Evolutionary conservation across 2,797 vertebrate genomes (phyloP).

Genomic region (Danio albolineatus): DNA sequence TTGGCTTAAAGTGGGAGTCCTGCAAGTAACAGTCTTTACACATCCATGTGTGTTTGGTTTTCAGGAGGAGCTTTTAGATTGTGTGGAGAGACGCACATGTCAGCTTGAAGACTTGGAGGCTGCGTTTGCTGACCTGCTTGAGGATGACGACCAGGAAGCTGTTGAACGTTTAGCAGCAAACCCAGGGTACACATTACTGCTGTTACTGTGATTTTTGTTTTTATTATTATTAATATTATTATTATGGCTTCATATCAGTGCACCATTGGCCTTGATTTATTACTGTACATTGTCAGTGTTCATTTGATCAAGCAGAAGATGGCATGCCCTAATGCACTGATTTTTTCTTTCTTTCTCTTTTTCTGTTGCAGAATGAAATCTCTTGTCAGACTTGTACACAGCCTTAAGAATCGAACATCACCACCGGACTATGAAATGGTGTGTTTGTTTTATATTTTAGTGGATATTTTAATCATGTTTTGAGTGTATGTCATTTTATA

Average conservation of each 20-base stretch:
- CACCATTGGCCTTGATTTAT: neutral
- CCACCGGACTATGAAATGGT: conserved; percentile 97
- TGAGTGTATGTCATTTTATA: neutral
- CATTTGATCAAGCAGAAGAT: conserved; percentile 16
- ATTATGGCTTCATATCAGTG: neutral
- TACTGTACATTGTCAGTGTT: neutral
- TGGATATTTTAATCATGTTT: neutral
- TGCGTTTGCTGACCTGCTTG: conserved; percentile 91
- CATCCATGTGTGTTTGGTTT: conserved; percentile 23
- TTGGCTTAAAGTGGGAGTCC: too few relatives aligned
- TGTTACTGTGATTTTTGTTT: neutral
- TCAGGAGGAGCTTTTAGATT: conserved; percentile 83
- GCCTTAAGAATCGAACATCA: conserved; percentile 85
- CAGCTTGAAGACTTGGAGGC: conserved; percentile 95
- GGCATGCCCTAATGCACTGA: neutral
- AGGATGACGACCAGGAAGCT: conserved; percentile 86
- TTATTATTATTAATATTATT: too few relatives aligned
- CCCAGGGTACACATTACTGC: conserved; percentile 80
- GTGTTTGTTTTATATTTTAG: neutral
- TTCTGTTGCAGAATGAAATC: conserved; percentile 85
- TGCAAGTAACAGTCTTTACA: neutral
- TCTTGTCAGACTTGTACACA: conserved; percentile 84
- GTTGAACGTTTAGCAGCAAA: conserved; percentile 84
- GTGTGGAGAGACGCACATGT: conserved; percentile 85
- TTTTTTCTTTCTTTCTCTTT: neutral